Base-by-base conservation (phyloP, 1,140 invertebrate species). In the Drosophila kikkawai region DNA sequence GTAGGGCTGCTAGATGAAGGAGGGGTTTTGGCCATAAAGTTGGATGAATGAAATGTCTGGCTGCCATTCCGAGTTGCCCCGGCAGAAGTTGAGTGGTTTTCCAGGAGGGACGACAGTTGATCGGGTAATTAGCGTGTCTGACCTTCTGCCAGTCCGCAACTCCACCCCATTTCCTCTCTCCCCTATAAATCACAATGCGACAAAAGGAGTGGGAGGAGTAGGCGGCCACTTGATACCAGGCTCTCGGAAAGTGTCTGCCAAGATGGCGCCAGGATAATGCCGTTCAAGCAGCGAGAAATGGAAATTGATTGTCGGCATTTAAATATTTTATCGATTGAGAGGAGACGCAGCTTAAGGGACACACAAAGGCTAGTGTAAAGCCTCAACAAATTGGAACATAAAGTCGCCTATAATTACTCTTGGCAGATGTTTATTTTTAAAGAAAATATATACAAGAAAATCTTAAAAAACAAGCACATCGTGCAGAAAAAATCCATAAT, bases 41-140 rank as follows among this genome's bases (percentile, higher is more conserved):
- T 78, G 77, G 70, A 88, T 87, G 84, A 88, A 80, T 88, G 84
- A 80, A 87, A 88, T 87, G 84, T 88, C 84, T 86, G 56, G 79
- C 69, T 51, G 74, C 73, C 77, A 77, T 77, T 84, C 58, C 48
- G 65, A 70, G 48, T 60, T 53, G 36, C 42, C 42, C 42, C 55
- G 57, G 59, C 26, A 59, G 12, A 32, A 69, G 34, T 32, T 42
- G 41, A 39, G 59, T 51, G 41, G 26, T 58, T 51, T 29, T 26
- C 36, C 32, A 51, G 47, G 51, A 44, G 47, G 56, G 68, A 60
- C 69, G 58, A 60, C 51, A 76, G 60, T 77, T 83, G 86, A 86
- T 87, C 80, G 77, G 71, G 87, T 91, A 91, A 91, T 91, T 91
- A 91, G 82, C 87, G 83, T 82, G 87, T 91, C 87, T 91, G 80